Percentiles rank a stretch among this genome's conserved stretches.
These are phyloP conservation scores for Andrena bucephala DNA, from an alignment of 2,888 invertebrate species.

Conservation along the genomic window DNA sequence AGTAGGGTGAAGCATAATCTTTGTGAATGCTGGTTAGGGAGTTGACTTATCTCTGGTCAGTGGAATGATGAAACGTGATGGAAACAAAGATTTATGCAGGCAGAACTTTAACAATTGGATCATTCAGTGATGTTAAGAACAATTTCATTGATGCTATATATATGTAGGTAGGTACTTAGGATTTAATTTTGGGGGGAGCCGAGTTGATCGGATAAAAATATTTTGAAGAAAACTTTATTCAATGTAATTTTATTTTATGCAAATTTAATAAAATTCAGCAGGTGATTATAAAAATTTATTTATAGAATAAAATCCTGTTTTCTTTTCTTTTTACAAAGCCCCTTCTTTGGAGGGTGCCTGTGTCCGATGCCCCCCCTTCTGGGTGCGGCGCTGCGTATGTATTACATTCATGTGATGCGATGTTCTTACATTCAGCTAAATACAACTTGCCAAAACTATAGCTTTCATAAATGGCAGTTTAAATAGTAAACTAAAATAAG, in stretches of 20 bases:
- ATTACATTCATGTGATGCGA: neutral
- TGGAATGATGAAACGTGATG: slow-evolving; percentile 47
- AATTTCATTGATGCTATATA: neutral
- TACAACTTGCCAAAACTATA: neutral
- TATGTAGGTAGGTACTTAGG: too few species aligned
- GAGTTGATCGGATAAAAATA: too few species aligned
- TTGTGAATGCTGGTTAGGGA: slow-evolving; percentile 39
- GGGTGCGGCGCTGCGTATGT: too few species aligned
- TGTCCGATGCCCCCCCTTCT: too few species aligned
- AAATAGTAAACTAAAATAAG: neutral
- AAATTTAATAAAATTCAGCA: too few species aligned
- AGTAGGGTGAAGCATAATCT: slow-evolving; percentile 40
- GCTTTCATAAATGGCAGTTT: neutral
- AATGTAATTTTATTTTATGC: too few species aligned
- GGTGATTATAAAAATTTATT: too few species aligned
- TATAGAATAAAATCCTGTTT: too few species aligned
- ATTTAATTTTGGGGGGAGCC: too few species aligned
- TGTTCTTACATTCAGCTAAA: neutral
- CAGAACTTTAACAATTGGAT: slow-evolving; percentile 3
- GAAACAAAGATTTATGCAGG: slow-evolving; percentile 30
- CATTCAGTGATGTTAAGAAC: neutral
- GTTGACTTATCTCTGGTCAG: slow-evolving; percentile 60
- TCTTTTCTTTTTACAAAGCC: too few species aligned
- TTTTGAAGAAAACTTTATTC: too few species aligned
- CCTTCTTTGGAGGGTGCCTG: too few species aligned